These are phyloP conservation scores for Oncorhynchus tshawytscha DNA, from an alignment of 2,113 vertebrate species.

Conservation along the genomic window DNA sequence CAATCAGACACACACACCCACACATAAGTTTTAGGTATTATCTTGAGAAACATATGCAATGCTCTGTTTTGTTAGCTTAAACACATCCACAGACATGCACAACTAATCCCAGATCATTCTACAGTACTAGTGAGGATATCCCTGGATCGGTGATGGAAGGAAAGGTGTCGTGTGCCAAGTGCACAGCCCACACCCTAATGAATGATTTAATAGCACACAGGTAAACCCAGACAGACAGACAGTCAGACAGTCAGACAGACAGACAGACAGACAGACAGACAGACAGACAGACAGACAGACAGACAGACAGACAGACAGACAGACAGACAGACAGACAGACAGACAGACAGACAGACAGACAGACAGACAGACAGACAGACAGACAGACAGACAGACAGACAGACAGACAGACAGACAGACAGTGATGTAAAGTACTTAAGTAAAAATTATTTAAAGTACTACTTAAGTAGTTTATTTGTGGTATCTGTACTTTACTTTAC, in stretches of 20 bases:
- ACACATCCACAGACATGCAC: background rate
- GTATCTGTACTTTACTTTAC: too few relatives aligned
- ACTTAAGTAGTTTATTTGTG: too few relatives aligned
- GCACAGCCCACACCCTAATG: constrained; percentile 7
- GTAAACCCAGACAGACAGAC: background rate
- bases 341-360: too few relatives aligned
- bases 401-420: too few relatives aligned
- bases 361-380: too few relatives aligned
- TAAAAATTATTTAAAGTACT: too few relatives aligned
- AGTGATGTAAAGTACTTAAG: too few relatives aligned
- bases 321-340: too few relatives aligned
- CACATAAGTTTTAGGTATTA: background rate
- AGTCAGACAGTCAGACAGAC: too few relatives aligned
- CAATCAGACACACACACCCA: background rate
- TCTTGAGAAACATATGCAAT: background rate
- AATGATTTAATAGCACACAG: constrained; percentile 2
- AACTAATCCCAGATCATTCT: background rate
- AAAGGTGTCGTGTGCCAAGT: background rate
- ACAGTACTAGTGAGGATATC: background rate
- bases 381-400: too few relatives aligned
- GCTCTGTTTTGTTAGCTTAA: background rate
- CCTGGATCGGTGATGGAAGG: background rate
- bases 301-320: background rate
- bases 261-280: too few relatives aligned
- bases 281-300: background rate